Base-by-base conservation (phyloP, 2,113 vertebrate genomes). In the Phylloscopus trochilus region DNA sequence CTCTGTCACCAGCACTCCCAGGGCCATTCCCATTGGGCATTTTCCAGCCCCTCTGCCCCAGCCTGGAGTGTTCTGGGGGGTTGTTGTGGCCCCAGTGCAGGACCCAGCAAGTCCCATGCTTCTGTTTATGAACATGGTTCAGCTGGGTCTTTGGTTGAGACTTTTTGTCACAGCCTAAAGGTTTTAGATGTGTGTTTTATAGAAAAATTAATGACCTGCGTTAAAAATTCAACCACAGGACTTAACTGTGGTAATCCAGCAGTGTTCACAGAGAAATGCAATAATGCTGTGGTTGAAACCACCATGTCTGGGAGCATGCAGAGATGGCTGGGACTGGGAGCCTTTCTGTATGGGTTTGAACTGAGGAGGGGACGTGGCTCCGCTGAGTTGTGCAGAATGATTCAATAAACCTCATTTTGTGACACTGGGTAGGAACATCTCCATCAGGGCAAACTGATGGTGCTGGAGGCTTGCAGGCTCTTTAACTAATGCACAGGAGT, bases 161-260 rank as follows among this genome's bases (percentile, higher is more conserved):
- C 24, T 85, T 95, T 85, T 76, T 0, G 0, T 66, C 55, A 37
- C 21, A 39, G n/a, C 41, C 84, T 60, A 11, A 60, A 81, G 49
- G 56, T 10, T 94, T 92, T 79, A 68, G 81, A 73, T 83, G 30
- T 1, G 1, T 47, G 18, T 80, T 93, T 97, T 85, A 66, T 46
- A 82, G 70, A 47, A 69, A 92, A 96, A 92, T 90, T 91, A 95
- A 70, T 93, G 70, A 62, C 22, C 46, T 89, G 55, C 62, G 83
- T 86, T 55, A 70, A 64, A 96, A 95, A 63, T 24, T 47, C 24
- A 83, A 31, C 91, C 91, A 67, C 75, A 77, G 63, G 69, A 66
- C 30, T 62, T 21, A 30, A n/a, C 74, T 80, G 74, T 72, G 79
- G 78, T 66, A 33, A 44, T 39, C 26, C 2, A 64, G 63, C 60